A percentile compares a stretch with the other conserved stretches of the same genome.
Evolutionary conservation across 2,113 vertebrate species (phyloP).

Genomic region (Pygathrix nemaeus): DNA sequence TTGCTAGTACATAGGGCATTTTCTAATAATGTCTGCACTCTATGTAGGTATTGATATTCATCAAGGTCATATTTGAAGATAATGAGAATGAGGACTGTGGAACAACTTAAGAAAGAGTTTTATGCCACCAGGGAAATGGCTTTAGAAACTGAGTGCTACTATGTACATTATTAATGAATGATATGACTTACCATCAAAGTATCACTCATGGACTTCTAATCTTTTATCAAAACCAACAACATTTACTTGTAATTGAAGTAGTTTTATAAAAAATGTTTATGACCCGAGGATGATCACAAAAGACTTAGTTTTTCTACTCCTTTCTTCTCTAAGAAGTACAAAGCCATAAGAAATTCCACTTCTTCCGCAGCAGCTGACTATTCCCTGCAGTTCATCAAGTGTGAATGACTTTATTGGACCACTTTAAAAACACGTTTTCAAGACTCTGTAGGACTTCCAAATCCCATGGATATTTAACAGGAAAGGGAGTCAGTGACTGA

Average conservation of each 20-base stretch:
- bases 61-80: constrained; percentile 35
- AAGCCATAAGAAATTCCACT: not conserved
- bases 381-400: not conserved
- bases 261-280: constrained; percentile 28
- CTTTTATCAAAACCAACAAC: constrained; percentile 48
- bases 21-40: not conserved
- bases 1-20: not conserved
- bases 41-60: not conserved
- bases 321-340: not conserved
- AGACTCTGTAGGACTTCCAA: not conserved
- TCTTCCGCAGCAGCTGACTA: not conserved
- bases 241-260: constrained; percentile 25
- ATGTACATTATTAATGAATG: not conserved
- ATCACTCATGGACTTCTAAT: constrained; percentile 64
- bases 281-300: not conserved
- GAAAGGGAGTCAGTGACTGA: not conserved
- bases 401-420: not conserved
- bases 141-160: not conserved
- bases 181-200: constrained; percentile 52
- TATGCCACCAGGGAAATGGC: not conserved
- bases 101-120: constrained; percentile 29
- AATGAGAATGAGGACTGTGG: not conserved
- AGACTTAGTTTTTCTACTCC: not conserved
- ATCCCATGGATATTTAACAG: not conserved
- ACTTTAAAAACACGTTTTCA: not conserved